Conservation (phyloP, 1,140 invertebrate species). For the Stenopsyche tienmushanensis region DNA sequence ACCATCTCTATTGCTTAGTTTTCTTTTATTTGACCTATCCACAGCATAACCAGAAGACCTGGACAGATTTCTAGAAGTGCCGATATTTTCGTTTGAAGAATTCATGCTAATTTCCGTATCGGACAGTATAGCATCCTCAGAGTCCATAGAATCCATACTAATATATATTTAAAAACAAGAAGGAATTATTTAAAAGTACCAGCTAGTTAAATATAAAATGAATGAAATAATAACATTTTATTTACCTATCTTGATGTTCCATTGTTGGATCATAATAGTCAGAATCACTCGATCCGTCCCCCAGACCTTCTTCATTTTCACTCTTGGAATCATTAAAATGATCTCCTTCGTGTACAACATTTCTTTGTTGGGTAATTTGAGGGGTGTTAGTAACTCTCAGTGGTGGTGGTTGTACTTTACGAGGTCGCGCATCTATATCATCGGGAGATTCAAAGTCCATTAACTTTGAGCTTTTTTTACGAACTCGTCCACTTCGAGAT, state of each 20-base stretch:
- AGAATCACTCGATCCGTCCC: conserved; percentile 54
- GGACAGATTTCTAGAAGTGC: conserved; percentile 50
- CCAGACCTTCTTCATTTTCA: conserved; percentile 39
- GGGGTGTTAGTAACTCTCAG: neutral
- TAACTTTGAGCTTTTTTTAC: conserved; percentile 93
- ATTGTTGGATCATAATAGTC: conserved; percentile 59
- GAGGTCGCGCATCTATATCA: conserved; percentile 62
- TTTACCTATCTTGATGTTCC: conserved; percentile 58
- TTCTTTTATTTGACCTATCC: conserved; percentile 75
- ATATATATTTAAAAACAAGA: no score
- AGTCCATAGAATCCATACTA: conserved; percentile 31
- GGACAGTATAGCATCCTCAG: conserved; percentile 35
- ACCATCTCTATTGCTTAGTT: conserved; percentile 61
- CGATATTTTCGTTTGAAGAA: conserved; percentile 52
- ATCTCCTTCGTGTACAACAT: neutral
- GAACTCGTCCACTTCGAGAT: conserved; percentile 82
- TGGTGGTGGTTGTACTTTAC: neutral
- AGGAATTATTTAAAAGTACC: no score
- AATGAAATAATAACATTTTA: no score
- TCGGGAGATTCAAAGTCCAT: conserved; percentile 91
- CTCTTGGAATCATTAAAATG: conserved; percentile 16
- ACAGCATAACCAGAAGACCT: conserved; percentile 66
- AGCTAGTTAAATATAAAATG: no score
- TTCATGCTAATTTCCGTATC: conserved; percentile 45
- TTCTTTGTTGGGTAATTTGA: neutral